phyloP scores from a whole-genome alignment of 2,797 vertebrate species.

The Sphenodon punctatus region DNA sequence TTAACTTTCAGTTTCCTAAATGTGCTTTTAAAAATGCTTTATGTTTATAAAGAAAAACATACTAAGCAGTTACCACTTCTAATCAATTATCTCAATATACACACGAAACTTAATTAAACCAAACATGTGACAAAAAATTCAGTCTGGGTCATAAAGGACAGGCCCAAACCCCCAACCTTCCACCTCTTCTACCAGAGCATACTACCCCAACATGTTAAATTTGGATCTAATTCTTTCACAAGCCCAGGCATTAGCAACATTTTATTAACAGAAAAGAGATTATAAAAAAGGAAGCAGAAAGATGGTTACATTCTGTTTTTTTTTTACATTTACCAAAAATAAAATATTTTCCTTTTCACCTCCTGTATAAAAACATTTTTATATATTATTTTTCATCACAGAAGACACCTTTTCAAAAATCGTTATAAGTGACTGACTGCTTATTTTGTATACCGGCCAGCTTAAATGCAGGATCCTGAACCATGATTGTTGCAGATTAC shows the following conservation, averaged over 20 bases:
- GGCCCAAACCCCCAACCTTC: background rate
- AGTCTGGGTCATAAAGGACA: background rate
- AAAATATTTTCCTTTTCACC: background rate
- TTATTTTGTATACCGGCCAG: conserved; percentile 9
- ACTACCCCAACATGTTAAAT: background rate
- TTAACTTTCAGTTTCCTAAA: conserved; percentile 17
- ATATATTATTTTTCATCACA: background rate
- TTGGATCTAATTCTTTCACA: background rate
- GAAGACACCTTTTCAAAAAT: background rate
- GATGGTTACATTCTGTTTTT: background rate
- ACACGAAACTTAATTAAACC: background rate
- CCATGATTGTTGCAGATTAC: conserved; percentile 35
- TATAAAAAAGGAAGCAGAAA: background rate
- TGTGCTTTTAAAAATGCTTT: background rate
- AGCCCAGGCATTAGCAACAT: background rate
- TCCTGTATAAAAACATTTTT: background rate
- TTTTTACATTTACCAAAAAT: background rate
- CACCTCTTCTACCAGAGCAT: background rate
- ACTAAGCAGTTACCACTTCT: too few species aligned
- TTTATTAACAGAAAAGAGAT: background rate
- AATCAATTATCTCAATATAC: background rate
- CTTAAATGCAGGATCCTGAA: conserved; percentile 25
- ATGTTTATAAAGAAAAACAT: too few species aligned
- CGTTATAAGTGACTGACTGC: background rate
- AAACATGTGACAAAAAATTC: background rate